A percentile compares a stretch with the other conserved stretches of the same genome.
Evolutionary conservation across 2,797 vertebrate species (phyloP).

Genomic region (Anisognathus igniventris): DNA sequence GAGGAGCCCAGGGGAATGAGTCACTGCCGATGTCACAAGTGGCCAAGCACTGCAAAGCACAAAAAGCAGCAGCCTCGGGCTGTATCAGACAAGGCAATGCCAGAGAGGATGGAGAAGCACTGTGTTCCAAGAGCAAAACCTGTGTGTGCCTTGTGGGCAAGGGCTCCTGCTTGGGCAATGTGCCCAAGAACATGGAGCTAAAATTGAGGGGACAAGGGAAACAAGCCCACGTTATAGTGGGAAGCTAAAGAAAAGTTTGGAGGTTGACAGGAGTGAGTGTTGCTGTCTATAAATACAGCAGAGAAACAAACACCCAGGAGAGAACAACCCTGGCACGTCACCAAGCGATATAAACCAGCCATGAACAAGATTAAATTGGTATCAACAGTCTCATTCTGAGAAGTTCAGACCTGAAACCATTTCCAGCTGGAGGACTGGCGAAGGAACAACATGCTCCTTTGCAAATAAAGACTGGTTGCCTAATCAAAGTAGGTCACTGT

Average conservation of each 20-base stretch:
- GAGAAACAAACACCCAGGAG: constrained; percentile 44
- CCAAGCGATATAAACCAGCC: constrained; percentile 18
- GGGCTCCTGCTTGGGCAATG: not conserved
- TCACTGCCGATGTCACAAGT: not conserved
- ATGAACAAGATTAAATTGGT: constrained; percentile 34
- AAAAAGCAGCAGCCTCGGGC: not conserved
- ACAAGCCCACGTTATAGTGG: not conserved
- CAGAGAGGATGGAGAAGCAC: not conserved
- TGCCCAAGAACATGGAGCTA: not conserved
- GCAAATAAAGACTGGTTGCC: not conserved
- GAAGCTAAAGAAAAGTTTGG: constrained; percentile 27
- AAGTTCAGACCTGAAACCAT: not conserved
- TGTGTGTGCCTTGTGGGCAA: not conserved
- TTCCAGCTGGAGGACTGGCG: constrained; percentile 3
- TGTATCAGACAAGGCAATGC: not conserved
- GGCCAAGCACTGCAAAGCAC: not conserved
- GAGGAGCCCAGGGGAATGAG: not conserved
- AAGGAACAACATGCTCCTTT: constrained; percentile 3
- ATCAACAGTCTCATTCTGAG: constrained; percentile 41
- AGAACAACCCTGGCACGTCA: constrained; percentile 39
- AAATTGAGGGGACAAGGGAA: not conserved
- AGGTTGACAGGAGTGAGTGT: constrained; percentile 25
- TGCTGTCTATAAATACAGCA: constrained; percentile 53
- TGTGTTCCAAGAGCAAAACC: accelerated
- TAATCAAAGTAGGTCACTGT: constrained; percentile 41